Evolutionary conservation across 1,140 invertebrate genomes (phyloP).

Genomic region (Papilio xuthus): DNA sequence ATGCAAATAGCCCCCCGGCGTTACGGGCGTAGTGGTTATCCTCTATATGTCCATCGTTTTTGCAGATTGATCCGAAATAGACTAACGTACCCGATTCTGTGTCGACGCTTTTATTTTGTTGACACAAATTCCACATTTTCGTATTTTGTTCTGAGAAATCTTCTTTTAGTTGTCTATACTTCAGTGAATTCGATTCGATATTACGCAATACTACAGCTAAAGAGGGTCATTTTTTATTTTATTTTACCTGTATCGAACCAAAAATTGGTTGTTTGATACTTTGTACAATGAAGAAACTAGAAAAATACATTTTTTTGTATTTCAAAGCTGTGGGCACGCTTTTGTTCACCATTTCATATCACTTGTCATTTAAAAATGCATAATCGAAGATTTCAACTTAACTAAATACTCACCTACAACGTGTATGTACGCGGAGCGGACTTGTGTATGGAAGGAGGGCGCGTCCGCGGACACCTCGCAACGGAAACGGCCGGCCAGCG

Average conservation of each 20-base stretch:
- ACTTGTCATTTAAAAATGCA: no score
- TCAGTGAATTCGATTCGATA: neutral
- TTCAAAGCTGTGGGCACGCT: neutral
- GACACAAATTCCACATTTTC: constrained; percentile 11
- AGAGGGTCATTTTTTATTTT: neutral
- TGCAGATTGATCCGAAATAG: constrained; percentile 27
- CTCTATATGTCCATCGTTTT: constrained; percentile 33
- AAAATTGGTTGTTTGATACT: no score
- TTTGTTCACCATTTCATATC: no score
- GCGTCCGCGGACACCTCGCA: constrained; percentile 89
- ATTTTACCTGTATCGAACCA: neutral
- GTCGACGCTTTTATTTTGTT: constrained; percentile 25
- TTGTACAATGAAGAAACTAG: no score
- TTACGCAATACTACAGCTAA: neutral
- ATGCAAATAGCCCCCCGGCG: constrained; percentile 29
- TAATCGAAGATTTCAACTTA: neutral
- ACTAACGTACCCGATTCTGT: constrained; percentile 23
- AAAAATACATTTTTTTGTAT: neutral
- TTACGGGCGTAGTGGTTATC: constrained; percentile 16
- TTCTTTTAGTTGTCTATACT: constrained; percentile 1
- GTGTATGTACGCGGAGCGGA: constrained; percentile 85
- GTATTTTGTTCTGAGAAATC: neutral
- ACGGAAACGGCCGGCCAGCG: constrained; percentile 86
- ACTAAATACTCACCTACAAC: constrained; percentile 83
- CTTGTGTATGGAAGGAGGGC: constrained; percentile 86